phyloP scores from a whole-genome alignment of 2,797 vertebrate species.

The Salmo trutta region DNA sequence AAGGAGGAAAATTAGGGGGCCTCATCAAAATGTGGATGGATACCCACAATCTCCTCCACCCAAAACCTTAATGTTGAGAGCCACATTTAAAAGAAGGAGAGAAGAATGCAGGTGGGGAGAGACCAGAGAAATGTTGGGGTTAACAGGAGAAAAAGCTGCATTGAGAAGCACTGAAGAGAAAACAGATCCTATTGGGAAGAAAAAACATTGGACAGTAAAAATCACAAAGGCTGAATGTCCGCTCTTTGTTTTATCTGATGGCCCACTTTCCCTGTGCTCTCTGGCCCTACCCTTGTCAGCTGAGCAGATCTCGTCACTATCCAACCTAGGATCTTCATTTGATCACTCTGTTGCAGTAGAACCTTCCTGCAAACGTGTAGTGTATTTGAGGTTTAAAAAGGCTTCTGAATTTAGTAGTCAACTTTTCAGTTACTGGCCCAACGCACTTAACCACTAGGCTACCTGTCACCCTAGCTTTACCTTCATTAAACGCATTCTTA shows the following conservation, averaged over 20 bases:
- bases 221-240: background rate
- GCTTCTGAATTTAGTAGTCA: too few relatives aligned
- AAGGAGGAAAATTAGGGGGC: slow-evolving; percentile 29
- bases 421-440: too few relatives aligned
- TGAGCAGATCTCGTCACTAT: background rate
- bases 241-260: background rate
- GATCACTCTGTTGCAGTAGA: background rate
- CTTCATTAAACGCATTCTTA: too few relatives aligned
- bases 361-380: background rate
- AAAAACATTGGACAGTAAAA: too few relatives aligned
- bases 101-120: slow-evolving; percentile 16
- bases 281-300: background rate
- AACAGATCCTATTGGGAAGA: background rate
- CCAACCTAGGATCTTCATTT: too few relatives aligned
- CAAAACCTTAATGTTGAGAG: slow-evolving; percentile 43
- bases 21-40: slow-evolving; percentile 34
- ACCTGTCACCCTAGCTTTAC: background rate
- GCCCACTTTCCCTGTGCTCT: background rate
- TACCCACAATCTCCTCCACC: slow-evolving; percentile 12
- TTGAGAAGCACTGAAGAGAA: background rate
- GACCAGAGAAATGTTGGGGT: slow-evolving; percentile 1
- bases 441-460: too few relatives aligned
- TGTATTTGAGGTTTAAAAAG: too few relatives aligned
- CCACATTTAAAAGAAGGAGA: slow-evolving; percentile 20
- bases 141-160: too few relatives aligned